A percentile compares a stretch with the other conserved stretches of the same genome.
Conservation (phyloP, 2,797 vertebrate species). For the Alcedo quadribrachys region DNA sequence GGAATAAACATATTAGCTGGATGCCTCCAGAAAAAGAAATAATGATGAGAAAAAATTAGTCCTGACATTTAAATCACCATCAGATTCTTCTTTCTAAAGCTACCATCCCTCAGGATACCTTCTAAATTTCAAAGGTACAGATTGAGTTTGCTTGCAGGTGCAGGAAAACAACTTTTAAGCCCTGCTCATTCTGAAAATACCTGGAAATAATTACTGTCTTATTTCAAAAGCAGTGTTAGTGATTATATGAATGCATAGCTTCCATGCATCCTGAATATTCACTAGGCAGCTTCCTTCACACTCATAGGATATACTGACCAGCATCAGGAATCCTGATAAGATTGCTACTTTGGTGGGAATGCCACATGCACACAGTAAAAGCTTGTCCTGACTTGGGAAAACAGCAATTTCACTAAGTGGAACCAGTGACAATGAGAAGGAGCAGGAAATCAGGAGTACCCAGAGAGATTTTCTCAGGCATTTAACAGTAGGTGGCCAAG, state of each 20-base stretch:
- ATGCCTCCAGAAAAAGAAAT: constrained; percentile 7
- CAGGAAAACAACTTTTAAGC: not conserved
- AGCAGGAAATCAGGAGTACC: not conserved
- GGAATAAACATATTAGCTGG: not conserved
- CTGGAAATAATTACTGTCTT: not conserved
- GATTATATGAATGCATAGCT: not conserved
- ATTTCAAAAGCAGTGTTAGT: not conserved
- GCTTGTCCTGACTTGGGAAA: not conserved
- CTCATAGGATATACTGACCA: not conserved
- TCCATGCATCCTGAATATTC: not conserved
- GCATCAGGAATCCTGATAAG: not conserved
- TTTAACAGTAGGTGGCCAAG: not conserved
- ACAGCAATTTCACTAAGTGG: fast-evolving
- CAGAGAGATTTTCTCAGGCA: not conserved
- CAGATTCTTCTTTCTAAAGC: not conserved
- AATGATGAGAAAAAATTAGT: not conserved
- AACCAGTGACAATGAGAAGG: not conserved
- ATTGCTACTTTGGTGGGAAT: not conserved
- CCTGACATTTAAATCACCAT: not conserved
- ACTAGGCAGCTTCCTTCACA: not conserved
- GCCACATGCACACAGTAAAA: not conserved
- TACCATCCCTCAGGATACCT: not conserved
- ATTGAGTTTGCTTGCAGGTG: not conserved
- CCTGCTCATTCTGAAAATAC: not conserved
- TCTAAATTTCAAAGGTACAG: not conserved